These are phyloP conservation scores for Bugulina stolonifera DNA, from an alignment of 2,888 invertebrate genomes.

Conservation along the genomic window DNA sequence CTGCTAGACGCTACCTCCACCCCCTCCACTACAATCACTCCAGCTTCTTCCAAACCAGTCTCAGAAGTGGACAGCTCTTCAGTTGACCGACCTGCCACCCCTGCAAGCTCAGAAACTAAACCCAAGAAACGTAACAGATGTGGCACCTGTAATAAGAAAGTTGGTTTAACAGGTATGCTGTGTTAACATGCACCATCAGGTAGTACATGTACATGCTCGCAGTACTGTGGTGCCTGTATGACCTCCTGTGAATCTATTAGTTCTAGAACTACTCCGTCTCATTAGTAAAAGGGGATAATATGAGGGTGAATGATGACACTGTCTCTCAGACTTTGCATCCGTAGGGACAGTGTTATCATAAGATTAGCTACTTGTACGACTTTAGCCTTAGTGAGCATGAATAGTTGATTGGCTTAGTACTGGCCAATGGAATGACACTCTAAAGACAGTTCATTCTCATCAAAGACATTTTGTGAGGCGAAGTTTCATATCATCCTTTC, in stretches of 20 bases:
- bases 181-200: slow-evolving; percentile 59
- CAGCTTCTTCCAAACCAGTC: background rate
- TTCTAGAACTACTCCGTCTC: too few species aligned
- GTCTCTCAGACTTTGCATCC: too few species aligned
- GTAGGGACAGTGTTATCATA: too few species aligned
- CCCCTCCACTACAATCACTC: background rate
- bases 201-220: background rate
- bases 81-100: background rate
- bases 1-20: background rate
- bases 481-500: too few species aligned
- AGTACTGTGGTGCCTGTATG: background rate
- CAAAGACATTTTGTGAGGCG: too few species aligned
- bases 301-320: too few species aligned
- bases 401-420: too few species aligned
- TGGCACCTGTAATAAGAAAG: slow-evolving; percentile 93
- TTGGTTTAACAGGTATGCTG: slow-evolving; percentile 77
- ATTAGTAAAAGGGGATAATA: too few species aligned
- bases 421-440: too few species aligned
- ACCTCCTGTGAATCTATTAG: background rate
- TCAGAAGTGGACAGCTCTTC: background rate
- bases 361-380: too few species aligned
- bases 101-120: slow-evolving; percentile 1
- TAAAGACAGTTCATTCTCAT: too few species aligned
- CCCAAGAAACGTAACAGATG: slow-evolving; percentile 83
- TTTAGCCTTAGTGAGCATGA: too few species aligned